phyloP scores from a whole-genome alignment of 2,113 vertebrate species.

The Propithecus coquereli region DNA sequence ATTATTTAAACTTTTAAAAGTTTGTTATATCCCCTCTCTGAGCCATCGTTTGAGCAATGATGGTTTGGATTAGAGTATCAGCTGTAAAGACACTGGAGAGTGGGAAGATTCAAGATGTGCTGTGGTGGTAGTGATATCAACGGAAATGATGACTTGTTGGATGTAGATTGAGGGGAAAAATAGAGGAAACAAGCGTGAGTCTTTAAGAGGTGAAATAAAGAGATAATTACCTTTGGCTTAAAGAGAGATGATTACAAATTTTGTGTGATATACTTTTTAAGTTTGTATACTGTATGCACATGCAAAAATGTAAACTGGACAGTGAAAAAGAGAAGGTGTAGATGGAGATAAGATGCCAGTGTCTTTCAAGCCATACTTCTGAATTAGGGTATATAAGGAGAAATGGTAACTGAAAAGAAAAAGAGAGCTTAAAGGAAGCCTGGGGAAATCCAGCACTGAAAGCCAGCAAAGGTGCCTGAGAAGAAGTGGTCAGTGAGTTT shows the following conservation, averaged over 20 bases:
- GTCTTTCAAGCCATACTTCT: background rate
- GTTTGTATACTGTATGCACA: background rate
- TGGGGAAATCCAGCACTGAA: background rate
- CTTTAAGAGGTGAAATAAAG: background rate
- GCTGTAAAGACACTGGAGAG: background rate
- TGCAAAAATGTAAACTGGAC: background rate
- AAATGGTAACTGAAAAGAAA: background rate
- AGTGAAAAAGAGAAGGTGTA: background rate
- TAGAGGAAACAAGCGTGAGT: background rate
- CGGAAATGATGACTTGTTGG: background rate
- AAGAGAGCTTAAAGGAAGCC: background rate
- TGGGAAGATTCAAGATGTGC: background rate
- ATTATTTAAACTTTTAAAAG: background rate
- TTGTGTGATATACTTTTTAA: background rate
- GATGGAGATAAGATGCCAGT: background rate
- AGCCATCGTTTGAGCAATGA: background rate
- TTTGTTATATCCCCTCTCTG: background rate
- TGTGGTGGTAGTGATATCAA: background rate
- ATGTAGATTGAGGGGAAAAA: background rate
- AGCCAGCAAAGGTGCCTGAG: background rate
- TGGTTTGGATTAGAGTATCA: background rate
- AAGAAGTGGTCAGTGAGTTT: background rate
- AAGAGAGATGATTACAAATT: background rate
- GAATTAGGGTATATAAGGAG: background rate
- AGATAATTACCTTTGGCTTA: background rate